These are phyloP conservation scores for Leistus spinibarbis DNA, from an alignment of 2,888 invertebrate genomes.

Conservation along the genomic window DNA sequence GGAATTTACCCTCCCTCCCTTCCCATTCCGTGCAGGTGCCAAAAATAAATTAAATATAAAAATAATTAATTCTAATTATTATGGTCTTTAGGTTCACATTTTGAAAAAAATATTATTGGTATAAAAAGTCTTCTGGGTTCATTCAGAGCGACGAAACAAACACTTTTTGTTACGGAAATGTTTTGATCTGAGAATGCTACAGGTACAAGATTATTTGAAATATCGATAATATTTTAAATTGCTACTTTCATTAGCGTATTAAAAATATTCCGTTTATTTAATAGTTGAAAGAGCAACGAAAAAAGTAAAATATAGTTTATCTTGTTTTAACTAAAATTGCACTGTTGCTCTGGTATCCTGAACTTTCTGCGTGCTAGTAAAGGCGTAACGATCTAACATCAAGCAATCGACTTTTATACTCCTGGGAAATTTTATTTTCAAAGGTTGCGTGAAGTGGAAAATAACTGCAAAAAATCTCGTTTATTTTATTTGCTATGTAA, in stretches of 20 bases:
- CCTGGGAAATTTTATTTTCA: slow-evolving; percentile 35
- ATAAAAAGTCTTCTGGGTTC: no score
- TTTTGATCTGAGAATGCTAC: no score
- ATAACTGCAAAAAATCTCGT: slow-evolving; percentile 23
- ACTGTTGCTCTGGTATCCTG: slow-evolving; percentile 1
- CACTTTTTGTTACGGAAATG: no score
- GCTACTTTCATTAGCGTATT: no score
- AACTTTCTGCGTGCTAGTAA: slow-evolving; percentile 23
- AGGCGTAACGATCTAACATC: slow-evolving; percentile 2
- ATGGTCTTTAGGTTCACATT: no score
- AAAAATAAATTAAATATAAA: no score
- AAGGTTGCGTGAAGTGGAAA: slow-evolving; percentile 37
- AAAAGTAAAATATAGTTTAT: not conserved
- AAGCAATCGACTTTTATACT: slow-evolving; percentile 33
- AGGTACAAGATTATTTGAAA: not conserved
- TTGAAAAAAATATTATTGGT: no score
- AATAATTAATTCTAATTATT: no score
- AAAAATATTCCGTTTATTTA: no score
- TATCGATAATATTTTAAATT: not conserved
- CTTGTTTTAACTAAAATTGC: not conserved
- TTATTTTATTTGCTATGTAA: slow-evolving; percentile 22
- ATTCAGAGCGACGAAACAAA: no score
- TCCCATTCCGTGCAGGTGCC: no score
- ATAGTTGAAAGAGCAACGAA: not conserved
- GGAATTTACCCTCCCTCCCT: no score